Base-by-base conservation (phyloP, 2,797 vertebrate genomes). In the Ceyx erithaca region DNA sequence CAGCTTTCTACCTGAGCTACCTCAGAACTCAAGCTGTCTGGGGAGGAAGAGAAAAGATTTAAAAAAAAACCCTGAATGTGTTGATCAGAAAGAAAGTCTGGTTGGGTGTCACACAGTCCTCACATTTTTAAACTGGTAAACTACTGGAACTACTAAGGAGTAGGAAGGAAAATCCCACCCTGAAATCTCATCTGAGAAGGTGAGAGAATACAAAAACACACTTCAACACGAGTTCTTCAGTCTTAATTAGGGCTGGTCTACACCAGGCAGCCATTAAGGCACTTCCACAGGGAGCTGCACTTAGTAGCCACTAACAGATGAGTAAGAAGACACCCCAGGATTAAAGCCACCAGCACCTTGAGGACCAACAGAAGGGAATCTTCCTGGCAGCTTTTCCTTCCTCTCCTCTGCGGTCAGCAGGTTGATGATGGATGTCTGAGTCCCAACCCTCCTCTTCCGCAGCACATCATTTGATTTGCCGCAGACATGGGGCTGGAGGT, bases 1-100 rank as follows among this genome's bases (percentile, higher is more conserved):
- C 88, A 96, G 85, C 87, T 96, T 92, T 96, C 93, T 94, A 96
- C 96, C 94, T 91, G 90, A 92, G 90, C 84, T 92, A 92, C 92
- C 69, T 96, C 10, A 0, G 84, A 94, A 82, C 84, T 72, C 64
- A 58, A 94, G 94, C 80, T 90, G 91, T 91, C 94, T 93, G 43
- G 71, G 69, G 69, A 93, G 59, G 59, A 95, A 93, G 52, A 90
- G 86, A 92, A 93, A 87, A 96, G 91, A 91, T 85, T 40, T 40
- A 4, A 91, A 94, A 87, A 87, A 95, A 94, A 94, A 95, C 90
- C 88, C 84, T 76, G 80, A 83, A 80, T 87, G 86, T 48, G 66
- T 62, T 89, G 86, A 94, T 90, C 86, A 87, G 90, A 92, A 88
- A 57, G 45, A 72, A 80, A 87, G 75, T 59, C 75, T 77, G 51